Evolutionary conservation across 2,888 invertebrate genomes (phyloP), one percentile per base, ranked within the genome.

Genomic region (Acleris holmiana): DNA sequence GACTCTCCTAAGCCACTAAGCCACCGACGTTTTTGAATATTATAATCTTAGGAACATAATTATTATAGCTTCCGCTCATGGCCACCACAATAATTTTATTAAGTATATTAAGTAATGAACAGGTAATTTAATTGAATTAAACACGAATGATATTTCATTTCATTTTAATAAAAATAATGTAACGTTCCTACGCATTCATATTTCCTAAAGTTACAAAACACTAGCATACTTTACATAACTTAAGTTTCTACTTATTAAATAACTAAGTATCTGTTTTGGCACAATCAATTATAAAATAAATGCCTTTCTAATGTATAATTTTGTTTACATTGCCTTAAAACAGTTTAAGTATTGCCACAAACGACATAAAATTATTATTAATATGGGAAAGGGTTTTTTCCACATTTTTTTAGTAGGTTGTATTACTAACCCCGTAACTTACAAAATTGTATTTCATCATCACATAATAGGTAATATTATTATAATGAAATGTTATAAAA

Each of bases 141-240:
- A 76, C 66, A 67, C 60, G 29, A 68, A 63, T 64, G 46, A 53
- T 47, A 67, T 82, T 85, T 84, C 70, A 68, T 74, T 67, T 70
- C 68, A 73, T 81, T 89, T 89, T 89, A 89, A 79, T 89, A 85
- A 88, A 86, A 89, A 87, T 86, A 88, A 73, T 69, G 71, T 75
- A 72, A 86, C 85, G 74, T 83, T 78, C 66, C 88, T 89, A 89
- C 85, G 76, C 82, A 82, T 85, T 85, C 82, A 84, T 86, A 86
- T 82, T 77, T 77, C 67, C 73, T 76, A 17, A 83, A 78, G 77
- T 85, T 87, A 88, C 73, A 88, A 88, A 88, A 87, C 71, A 71
- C 81, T 85, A 83, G 57, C 18, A 62, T 50, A 82, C 63, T 71
- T 73, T 75, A 74, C 61, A 75, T 19, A 50, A 65, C 65, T 65